These are phyloP conservation scores for Murina feae DNA, from an alignment of 2,113 vertebrate genomes.

Conservation along the genomic window DNA sequence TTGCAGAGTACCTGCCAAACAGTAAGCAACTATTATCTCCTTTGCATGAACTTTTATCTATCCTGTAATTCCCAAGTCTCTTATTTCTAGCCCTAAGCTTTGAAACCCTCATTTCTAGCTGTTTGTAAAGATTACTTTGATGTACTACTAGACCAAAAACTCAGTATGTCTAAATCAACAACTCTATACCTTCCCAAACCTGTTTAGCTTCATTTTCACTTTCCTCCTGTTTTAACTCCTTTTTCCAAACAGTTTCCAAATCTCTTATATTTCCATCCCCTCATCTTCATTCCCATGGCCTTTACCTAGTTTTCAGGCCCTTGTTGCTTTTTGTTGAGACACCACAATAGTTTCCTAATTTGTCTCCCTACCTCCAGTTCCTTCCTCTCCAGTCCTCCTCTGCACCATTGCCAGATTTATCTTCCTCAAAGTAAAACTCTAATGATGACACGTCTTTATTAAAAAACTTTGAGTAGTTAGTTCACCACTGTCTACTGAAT, in stretches of 20 bases:
- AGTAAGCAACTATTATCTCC: not conserved
- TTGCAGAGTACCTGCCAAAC: not conserved
- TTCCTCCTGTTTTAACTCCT: not conserved
- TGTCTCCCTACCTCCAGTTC: not conserved
- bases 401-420: not conserved
- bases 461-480: constrained; percentile 12
- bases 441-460: constrained; percentile 9
- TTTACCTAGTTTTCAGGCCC: not conserved
- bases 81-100: not conserved
- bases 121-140: not conserved
- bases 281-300: not conserved
- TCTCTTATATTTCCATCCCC: not conserved
- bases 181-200: not conserved
- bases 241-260: not conserved
- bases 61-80: not conserved
- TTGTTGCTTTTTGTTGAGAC: not conserved
- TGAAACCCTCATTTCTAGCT: not conserved
- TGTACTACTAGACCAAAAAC: not conserved
- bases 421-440: constrained; percentile 40
- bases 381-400: not conserved
- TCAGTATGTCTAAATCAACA: not conserved
- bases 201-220: not conserved
- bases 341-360: not conserved
- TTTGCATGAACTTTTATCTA: not conserved
- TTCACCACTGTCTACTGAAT: not conserved